Base-by-base conservation (phyloP, 2,888 invertebrate genomes). In the Cybosia mesomella region DNA sequence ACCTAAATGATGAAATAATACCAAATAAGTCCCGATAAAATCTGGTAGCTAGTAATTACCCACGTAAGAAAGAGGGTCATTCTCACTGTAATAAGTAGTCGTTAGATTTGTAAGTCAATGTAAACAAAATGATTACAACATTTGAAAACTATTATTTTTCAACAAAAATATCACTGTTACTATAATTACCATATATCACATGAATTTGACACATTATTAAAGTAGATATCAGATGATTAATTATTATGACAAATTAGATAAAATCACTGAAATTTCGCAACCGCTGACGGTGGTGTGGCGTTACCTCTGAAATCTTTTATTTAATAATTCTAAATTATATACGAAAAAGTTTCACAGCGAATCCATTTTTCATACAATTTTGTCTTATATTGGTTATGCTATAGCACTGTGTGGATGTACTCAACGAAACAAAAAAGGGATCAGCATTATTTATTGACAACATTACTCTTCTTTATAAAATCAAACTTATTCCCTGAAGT, bases 161-260 rank as follows among this genome's bases (percentile, higher is more conserved):
- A 21, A 58, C 58, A 58, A 21, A n/a, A 21, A 4, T 34, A 34
- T n/a, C 21, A 21, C 21, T 34, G 32, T 34, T 21, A 21, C n/a
- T 34, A 21, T 32, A 21, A 9, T n/a, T 21, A 58, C 32, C 15
- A 22, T 32, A 10, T 36, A 55, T 39, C 64, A 57, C 24, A 24
- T 36, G 34, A 21, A 22, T 59, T 59, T 59, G 36, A 59, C 36
- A 22, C 21, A 59, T 9, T 57, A 55, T 24, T 36, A 39, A 64
- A n/a, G n/a, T n/a, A 21, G 13, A 39, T 59, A 8, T n/a, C 49
- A 49, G 49, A 39, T 10, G 22, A 39, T 53, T 58, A 65, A 58
- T 60, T 24, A 60, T 54, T 60, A 18, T 54, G n/a, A 54, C 36
- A 11, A 24, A 57, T 24, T 28, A 28, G 36, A 66, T 66, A 66